These are phyloP conservation scores for Gryon sp. DNA, from an alignment of 1,140 invertebrate genomes.

Conservation along the genomic window DNA sequence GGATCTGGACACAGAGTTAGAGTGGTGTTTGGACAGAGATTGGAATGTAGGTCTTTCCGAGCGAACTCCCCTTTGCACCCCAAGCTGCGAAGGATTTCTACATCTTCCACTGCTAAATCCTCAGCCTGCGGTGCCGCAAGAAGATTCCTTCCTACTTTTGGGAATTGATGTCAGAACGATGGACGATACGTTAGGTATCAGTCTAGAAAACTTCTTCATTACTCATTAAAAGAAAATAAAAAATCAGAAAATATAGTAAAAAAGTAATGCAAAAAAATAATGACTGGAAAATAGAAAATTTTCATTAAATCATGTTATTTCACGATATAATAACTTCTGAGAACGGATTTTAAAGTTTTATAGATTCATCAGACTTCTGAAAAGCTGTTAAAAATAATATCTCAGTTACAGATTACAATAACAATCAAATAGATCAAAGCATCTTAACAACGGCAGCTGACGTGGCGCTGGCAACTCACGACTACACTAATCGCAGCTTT, in stretches of 20 bases:
- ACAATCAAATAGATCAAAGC: conserved; percentile 71
- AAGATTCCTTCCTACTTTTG: conserved; percentile 75
- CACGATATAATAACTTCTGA: no score
- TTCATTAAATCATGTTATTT: neutral
- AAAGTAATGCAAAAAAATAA: no score
- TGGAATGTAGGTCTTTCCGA: conserved; percentile 75
- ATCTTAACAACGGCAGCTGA: conserved; percentile 69
- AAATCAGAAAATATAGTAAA: no score
- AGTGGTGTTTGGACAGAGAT: conserved; percentile 75
- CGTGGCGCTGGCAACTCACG: conserved; percentile 76
- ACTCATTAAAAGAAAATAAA: neutral
- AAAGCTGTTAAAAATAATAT: conserved; percentile 38
- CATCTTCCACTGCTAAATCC: conserved; percentile 72
- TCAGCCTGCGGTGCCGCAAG: conserved; percentile 65
- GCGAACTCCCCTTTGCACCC: conserved; percentile 77
- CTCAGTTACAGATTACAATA: conserved; percentile 74
- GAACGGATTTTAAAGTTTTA: conserved; percentile 28
- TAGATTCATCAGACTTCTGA: conserved; percentile 21
- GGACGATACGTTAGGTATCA: conserved; percentile 63
- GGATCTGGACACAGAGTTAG: conserved; percentile 73
- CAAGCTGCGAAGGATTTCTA: conserved; percentile 78
- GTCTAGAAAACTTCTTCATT: neutral
- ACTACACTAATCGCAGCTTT: conserved; percentile 76
- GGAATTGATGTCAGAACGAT: conserved; percentile 76
- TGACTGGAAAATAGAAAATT: no score